Percentiles rank a stretch among this genome's conserved stretches.
phyloP scores from a whole-genome alignment of 2,797 vertebrate species.

The Gila robusta region DNA sequence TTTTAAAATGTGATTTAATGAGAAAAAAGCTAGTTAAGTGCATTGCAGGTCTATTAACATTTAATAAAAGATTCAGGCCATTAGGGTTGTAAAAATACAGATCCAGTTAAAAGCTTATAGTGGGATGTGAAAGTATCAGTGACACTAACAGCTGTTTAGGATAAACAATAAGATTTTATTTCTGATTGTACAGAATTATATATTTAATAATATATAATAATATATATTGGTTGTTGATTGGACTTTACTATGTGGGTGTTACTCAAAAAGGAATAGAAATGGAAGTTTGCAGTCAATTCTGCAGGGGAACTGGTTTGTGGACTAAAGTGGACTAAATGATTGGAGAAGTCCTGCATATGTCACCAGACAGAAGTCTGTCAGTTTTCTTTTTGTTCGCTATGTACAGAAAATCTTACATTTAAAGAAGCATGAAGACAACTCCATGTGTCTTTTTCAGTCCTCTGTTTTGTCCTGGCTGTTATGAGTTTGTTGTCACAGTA shows the following conservation, averaged over 20 bases:
- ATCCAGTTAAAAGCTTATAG: neutral
- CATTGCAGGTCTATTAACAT: neutral
- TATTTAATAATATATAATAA: too few relatives aligned
- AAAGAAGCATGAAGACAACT: neutral
- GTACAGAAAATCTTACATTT: neutral
- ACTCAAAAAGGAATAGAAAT: neutral
- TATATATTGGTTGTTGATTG: neutral
- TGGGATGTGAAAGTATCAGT: neutral
- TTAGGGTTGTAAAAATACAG: neutral
- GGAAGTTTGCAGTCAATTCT: neutral
- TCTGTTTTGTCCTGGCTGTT: neutral
- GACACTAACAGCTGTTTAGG: neutral
- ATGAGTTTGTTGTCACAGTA: neutral
- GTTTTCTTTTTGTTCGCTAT: neutral
- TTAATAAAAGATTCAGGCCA: neutral
- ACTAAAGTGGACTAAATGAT: neutral
- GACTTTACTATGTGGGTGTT: neutral
- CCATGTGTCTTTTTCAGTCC: slow-evolving; percentile 5
- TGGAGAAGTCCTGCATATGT: neutral
- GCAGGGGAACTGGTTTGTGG: neutral
- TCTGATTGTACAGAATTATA: neutral
- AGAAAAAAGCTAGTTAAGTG: neutral
- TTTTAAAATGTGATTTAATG: neutral
- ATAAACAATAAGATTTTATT: neutral
- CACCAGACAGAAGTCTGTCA: neutral